Evolutionary conservation across 2,888 invertebrate genomes (phyloP), one percentile per base, ranked within the genome.

Genomic region (Orchesellides sinensis): DNA sequence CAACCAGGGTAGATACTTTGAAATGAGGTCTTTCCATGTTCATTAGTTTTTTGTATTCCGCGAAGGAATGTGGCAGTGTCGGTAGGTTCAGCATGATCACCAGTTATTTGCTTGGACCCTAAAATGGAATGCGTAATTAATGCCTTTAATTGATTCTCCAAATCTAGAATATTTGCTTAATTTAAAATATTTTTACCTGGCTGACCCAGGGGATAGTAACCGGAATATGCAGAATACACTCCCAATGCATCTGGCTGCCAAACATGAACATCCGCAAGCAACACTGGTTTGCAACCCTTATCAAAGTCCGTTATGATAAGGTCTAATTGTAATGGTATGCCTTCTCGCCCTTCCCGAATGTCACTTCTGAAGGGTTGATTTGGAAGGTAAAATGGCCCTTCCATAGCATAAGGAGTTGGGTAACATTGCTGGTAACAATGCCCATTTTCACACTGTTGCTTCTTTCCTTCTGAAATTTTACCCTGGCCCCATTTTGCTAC

Each of bases 201-300:
- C 29, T 81, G 77, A 17, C 85, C 85, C 23, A 85, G 19, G 0
- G 85, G 85, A 25, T 85, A 85, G 29, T 83, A 85, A 1, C 83
- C 85, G 45, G 72, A 73, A 59, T 85, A 85, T 5, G 83, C 85
- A 0, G 85, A 85, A 21, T 85, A 85, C 3, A 83, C 69, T 32
- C 85, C 85, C 10, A 82, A 29, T 19, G 85, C 85, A 68, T 85
- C 83, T 0, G 85, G 73, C 21, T 85, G 85, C 85, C 85, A 85
- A 45, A 85, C 23, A 27, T 85, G 83, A 6, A 85, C 75, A 5
- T 78, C 72, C 4, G 83, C 85, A 23, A 75, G 27, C 17, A 63
- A 23, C 10, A 85, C 74, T 4, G 85, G 74, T 19, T 27, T 14
- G 49, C 85, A 85, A 1, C 56, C 54, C 10, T 35, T 61, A 25